Conservation (phyloP, 2,797 vertebrate genomes). For the Anas acuta region DNA sequence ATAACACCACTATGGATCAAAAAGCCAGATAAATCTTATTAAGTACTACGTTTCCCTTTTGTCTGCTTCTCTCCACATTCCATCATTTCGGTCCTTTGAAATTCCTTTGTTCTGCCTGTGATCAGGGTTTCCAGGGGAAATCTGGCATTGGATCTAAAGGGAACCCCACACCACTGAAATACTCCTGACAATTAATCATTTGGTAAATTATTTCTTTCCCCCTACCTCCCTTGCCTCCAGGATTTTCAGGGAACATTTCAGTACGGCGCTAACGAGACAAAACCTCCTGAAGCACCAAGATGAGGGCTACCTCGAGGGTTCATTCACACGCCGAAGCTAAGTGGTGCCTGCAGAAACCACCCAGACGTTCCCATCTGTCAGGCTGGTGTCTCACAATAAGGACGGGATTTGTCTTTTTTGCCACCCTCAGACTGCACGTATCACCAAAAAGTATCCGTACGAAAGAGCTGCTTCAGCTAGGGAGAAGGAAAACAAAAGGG, state of each 20-base stretch:
- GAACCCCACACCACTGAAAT: conserved; percentile 67
- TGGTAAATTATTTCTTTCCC: conserved; percentile 60
- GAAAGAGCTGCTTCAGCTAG: neutral
- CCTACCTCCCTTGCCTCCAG: conserved; percentile 18
- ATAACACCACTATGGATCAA: conserved; percentile 49
- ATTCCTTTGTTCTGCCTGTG: conserved; percentile 73
- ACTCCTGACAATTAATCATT: conserved; percentile 74
- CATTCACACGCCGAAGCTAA: neutral
- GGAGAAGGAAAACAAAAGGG: neutral
- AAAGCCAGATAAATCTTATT: conserved; percentile 75
- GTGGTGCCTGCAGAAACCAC: neutral
- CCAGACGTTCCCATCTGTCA: neutral
- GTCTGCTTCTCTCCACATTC: conserved; percentile 71
- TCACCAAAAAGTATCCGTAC: neutral
- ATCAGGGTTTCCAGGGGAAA: conserved; percentile 70
- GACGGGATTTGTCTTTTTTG: neutral
- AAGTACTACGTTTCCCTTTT: conserved; percentile 72
- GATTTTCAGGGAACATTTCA: conserved; percentile 42
- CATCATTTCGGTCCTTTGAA: conserved; percentile 74
- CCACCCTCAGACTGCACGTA: neutral
- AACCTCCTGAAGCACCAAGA: conserved; percentile 8
- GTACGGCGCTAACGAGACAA: conserved; percentile 3
- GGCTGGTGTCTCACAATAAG: neutral
- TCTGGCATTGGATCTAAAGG: conserved; percentile 83
- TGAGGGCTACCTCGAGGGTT: neutral